Evolutionary conservation across 1,140 invertebrate genomes (phyloP).

Genomic region (Nasonia longicornis): DNA sequence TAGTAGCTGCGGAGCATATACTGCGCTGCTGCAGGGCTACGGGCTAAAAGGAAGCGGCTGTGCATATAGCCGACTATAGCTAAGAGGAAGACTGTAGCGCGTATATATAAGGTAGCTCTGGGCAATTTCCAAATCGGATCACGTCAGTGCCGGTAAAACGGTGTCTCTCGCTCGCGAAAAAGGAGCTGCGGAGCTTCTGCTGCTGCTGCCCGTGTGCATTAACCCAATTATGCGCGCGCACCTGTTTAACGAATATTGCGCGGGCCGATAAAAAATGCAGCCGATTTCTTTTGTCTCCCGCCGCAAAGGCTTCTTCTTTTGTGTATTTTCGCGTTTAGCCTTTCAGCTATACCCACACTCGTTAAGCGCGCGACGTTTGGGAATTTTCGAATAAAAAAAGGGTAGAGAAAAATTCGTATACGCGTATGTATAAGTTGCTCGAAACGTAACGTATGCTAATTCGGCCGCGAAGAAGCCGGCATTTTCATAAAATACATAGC

Average conservation of each 20-base stretch:
- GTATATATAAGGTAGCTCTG: conserved; percentile 19
- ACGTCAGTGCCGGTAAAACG: conserved; percentile 46
- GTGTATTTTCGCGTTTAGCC: not conserved
- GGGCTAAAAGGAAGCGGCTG: not conserved
- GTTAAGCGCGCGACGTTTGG: not conserved
- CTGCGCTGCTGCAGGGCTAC: not conserved
- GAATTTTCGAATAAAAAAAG: no score
- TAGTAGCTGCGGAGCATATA: not conserved
- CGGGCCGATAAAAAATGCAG: not conserved
- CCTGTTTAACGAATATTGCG: conserved; percentile 17
- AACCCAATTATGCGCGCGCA: conserved; percentile 11
- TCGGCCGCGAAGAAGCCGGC: not conserved
- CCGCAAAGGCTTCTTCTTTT: not conserved
- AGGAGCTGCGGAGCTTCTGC: not conserved
- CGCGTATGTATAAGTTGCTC: not conserved
- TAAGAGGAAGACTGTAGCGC: not conserved
- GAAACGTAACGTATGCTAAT: conserved; percentile 19
- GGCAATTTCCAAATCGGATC: conserved; percentile 51
- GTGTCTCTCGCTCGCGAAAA: conserved; percentile 15
- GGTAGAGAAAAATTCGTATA: not conserved
- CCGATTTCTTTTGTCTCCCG: not conserved
- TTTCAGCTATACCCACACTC: not conserved
- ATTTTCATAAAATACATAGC: conserved; percentile 9
- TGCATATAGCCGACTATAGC: not conserved
- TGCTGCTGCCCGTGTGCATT: not conserved